A percentile compares a stretch with the other conserved stretches of the same genome.
Conservation (phyloP, 2,888 invertebrate species). For the Ophraella communa region DNA sequence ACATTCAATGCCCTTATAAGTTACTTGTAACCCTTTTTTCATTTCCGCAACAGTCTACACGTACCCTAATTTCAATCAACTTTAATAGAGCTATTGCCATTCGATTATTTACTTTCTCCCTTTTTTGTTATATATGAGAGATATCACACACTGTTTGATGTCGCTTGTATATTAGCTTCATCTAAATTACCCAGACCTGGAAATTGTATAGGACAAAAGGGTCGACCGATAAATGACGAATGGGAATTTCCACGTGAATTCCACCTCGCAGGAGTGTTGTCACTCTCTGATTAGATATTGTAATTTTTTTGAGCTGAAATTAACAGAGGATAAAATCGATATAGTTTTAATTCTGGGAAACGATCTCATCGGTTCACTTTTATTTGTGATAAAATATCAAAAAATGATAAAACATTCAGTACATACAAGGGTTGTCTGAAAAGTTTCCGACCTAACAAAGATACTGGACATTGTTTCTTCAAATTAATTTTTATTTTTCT, state of each 20-base stretch:
- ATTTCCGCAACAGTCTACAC: too few relatives aligned
- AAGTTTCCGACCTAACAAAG: too few relatives aligned
- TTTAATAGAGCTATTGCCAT: too few relatives aligned
- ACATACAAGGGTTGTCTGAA: too few relatives aligned
- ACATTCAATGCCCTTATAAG: too few relatives aligned
- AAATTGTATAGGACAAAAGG: not conserved
- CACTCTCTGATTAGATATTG: not conserved
- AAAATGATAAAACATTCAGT: too few relatives aligned
- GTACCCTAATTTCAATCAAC: too few relatives aligned
- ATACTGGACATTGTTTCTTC: too few relatives aligned
- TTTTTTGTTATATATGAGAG: not conserved
- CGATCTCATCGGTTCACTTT: not conserved
- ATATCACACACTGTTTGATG: not conserved
- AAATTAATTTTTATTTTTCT: too few relatives aligned
- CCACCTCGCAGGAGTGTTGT: not conserved
- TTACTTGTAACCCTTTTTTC: too few relatives aligned
- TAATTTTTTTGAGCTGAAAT: not conserved
- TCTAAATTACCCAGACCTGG: not conserved
- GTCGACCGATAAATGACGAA: not conserved
- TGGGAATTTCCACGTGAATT: not conserved
- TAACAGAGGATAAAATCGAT: not conserved
- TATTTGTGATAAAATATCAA: not conserved
- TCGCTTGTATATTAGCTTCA: not conserved
- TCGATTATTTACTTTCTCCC: too few relatives aligned
- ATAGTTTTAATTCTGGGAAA: not conserved